Evolutionary conservation across 2,113 vertebrate species (phyloP).

Genomic region (Pontoporia blainvillei): DNA sequence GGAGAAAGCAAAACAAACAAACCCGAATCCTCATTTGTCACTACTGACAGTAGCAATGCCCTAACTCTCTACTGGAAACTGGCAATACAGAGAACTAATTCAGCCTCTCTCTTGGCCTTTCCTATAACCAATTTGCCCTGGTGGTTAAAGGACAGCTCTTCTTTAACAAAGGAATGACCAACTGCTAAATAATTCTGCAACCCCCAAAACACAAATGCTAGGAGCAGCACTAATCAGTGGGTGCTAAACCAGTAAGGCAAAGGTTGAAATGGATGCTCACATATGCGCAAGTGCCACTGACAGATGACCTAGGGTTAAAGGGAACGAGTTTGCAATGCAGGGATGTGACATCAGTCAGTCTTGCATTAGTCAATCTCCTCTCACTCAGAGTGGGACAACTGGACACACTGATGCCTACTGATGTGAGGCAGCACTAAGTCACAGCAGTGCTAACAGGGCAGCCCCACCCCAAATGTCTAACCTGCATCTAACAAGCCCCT

Average conservation of each 20-base stretch:
- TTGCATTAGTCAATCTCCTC: background rate
- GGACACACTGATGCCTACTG: background rate
- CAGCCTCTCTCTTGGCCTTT: background rate
- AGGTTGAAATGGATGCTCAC: background rate
- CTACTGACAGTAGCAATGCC: background rate
- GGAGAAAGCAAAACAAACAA: conserved; percentile 35
- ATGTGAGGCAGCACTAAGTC: background rate
- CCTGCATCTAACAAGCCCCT: background rate
- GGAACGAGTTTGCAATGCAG: background rate
- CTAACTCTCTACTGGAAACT: background rate
- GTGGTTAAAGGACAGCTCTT: background rate
- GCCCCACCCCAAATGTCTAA: background rate
- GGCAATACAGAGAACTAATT: conserved; percentile 6
- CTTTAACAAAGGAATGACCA: conserved; percentile 38
- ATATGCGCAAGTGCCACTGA: background rate
- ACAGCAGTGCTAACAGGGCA: background rate
- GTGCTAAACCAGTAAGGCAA: background rate
- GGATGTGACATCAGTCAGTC: background rate
- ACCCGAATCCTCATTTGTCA: conserved; percentile 24
- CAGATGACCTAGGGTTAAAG: background rate
- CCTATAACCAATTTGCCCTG: background rate
- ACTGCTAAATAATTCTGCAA: conserved; percentile 16
- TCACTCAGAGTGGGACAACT: background rate
- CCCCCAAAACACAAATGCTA: background rate
- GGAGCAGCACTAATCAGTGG: background rate